Conservation (phyloP, 2,113 vertebrate species). For the Nothocercus julius region DNA sequence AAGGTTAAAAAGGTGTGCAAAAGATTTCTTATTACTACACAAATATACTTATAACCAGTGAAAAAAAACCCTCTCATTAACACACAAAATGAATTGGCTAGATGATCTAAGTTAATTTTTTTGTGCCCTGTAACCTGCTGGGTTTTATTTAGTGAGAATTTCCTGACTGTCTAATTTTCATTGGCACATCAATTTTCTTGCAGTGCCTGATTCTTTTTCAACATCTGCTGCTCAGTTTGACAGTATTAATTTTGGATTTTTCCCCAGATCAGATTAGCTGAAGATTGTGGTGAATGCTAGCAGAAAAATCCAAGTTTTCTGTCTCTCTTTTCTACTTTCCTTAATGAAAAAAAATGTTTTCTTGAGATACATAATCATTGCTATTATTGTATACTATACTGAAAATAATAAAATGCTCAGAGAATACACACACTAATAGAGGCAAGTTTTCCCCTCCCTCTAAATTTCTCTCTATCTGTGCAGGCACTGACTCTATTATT, state of each 20-base stretch:
- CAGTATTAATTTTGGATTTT: slow-evolving; percentile 70
- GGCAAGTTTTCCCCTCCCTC: neutral
- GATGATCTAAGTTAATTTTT: slow-evolving; percentile 7
- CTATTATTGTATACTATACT: neutral
- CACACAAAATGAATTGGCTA: neutral
- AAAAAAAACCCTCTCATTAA: neutral
- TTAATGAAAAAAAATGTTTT: slow-evolving; percentile 56
- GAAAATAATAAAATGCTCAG: neutral
- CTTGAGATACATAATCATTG: slow-evolving; percentile 5
- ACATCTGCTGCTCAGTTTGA: slow-evolving; percentile 72
- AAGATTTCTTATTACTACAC: neutral
- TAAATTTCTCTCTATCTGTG: neutral
- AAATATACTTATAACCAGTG: neutral
- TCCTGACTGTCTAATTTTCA: slow-evolving; percentile 60
- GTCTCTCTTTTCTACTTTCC: slow-evolving; percentile 2
- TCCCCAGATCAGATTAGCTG: slow-evolving; percentile 64
- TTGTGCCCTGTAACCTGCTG: slow-evolving; percentile 24
- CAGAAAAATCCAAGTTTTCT: slow-evolving; percentile 33
- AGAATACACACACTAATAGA: neutral
- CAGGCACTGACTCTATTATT: neutral
- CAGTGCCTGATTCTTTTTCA: slow-evolving; percentile 59
- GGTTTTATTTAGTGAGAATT: slow-evolving; percentile 50
- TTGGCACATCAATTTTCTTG: slow-evolving; percentile 64
- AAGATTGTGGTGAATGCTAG: slow-evolving; percentile 42
- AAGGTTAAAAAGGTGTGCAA: neutral